Evolutionary conservation across 1,140 invertebrate species (phyloP).

Genomic region (Patella vulgata): DNA sequence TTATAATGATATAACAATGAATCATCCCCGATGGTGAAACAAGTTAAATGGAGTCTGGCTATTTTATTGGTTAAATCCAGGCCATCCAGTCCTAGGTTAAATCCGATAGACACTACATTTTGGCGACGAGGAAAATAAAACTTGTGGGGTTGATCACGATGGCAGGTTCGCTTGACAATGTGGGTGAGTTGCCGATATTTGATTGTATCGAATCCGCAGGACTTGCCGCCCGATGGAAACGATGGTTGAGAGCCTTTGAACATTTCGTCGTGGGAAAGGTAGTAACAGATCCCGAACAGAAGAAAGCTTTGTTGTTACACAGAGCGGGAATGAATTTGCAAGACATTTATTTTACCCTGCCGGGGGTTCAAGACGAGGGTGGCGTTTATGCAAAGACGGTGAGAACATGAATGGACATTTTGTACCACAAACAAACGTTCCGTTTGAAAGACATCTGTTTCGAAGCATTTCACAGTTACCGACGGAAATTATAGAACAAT

Average conservation of each 20-base stretch:
- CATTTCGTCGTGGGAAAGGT: constrained; percentile 24
- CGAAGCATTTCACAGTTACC: constrained; percentile 6
- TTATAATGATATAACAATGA: no score
- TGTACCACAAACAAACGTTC: constrained; percentile 12
- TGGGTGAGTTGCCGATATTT: no score
- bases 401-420: constrained; percentile 21
- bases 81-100: no score
- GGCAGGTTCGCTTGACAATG: no score
- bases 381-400: constrained; percentile 16
- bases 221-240: constrained; percentile 17
- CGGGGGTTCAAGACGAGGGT: constrained; percentile 9
- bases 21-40: no score
- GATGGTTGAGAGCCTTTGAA: constrained; percentile 33
- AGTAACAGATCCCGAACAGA: constrained; percentile 19
- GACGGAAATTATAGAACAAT: constrained; percentile 21
- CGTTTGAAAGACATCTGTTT: constrained; percentile 23
- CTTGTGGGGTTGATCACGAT: no score
- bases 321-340: constrained; percentile 32
- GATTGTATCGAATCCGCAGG: constrained; percentile 9
- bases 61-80: no score
- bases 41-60: no score
- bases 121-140: no score
- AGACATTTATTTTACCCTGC: constrained; percentile 32
- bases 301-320: constrained; percentile 31
- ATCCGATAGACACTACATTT: no score